A percentile compares a stretch with the other conserved stretches of the same genome.
These are phyloP conservation scores for Campoplex nolae DNA, from an alignment of 2,888 invertebrate species.

Conservation along the genomic window DNA sequence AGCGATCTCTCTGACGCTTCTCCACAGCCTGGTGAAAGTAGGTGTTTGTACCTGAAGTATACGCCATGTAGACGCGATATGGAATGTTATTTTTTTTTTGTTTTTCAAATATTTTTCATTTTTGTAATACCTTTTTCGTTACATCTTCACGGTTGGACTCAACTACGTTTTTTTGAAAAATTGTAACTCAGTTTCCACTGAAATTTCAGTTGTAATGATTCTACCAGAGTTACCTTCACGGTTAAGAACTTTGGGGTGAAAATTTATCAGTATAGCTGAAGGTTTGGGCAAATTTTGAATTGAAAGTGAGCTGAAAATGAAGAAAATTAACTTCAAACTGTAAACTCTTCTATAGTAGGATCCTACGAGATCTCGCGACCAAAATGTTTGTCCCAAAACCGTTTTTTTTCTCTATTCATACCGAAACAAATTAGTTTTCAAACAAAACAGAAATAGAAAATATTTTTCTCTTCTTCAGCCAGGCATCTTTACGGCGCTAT, in stretches of 20 bases:
- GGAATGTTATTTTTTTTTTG: constrained; percentile 28
- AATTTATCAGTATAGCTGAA: not conserved
- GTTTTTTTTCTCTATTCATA: no score
- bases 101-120: constrained; percentile 7
- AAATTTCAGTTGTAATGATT: not conserved
- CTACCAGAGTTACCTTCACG: not conserved
- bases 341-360: not conserved
- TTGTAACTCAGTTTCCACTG: not conserved
- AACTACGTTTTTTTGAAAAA: not conserved
- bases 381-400: no score
- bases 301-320: not conserved
- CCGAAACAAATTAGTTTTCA: no score
- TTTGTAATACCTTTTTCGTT: not conserved
- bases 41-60: constrained; percentile 27
- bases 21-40: constrained; percentile 57
- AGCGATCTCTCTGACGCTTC: constrained; percentile 50
- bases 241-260: not conserved
- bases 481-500: no score
- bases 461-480: no score
- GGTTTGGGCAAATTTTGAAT: not conserved
- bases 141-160: not conserved
- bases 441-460: no score
- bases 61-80: constrained; percentile 13
- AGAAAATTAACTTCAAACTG: not conserved
- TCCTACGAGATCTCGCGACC: no score